A percentile compares a stretch with the other conserved stretches of the same genome.
Evolutionary conservation across 2,797 vertebrate genomes (phyloP).

Genomic region (Myioborus melanocephalus): DNA sequence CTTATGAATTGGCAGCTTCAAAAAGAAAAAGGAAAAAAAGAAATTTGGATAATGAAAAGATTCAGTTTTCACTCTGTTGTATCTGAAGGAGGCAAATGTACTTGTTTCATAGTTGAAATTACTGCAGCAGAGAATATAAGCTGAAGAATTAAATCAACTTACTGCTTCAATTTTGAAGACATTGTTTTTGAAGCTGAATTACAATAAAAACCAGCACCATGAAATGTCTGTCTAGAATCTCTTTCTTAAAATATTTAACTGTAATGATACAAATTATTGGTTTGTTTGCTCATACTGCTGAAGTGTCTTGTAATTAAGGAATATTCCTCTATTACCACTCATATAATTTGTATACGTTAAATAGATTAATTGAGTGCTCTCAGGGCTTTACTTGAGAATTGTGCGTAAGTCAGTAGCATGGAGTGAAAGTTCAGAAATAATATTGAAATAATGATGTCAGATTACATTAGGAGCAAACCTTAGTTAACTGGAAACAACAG

Average conservation of each 20-base stretch:
- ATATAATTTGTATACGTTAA: background rate
- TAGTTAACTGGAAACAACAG: background rate
- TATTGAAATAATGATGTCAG: background rate
- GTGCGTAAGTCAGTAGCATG: background rate
- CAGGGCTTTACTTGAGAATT: background rate
- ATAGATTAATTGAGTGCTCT: background rate
- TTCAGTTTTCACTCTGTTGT: background rate
- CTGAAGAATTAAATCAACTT: background rate
- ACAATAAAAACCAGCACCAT: background rate
- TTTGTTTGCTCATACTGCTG: background rate
- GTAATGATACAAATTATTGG: background rate
- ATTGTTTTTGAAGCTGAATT: background rate
- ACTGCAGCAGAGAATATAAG: background rate
- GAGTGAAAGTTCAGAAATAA: background rate
- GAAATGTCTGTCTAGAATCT: background rate
- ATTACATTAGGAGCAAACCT: background rate
- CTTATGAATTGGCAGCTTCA: constrained; percentile 24
- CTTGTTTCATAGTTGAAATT: background rate
- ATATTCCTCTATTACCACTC: background rate
- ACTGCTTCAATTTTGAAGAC: background rate
- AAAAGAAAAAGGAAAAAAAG: background rate
- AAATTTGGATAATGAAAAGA: background rate
- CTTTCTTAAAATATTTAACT: background rate
- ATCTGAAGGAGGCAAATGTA: background rate
- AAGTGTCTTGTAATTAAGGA: background rate